Conservation (phyloP, 35 echinoderm and acorn worm species). For the Ophioderma brevispina region DNA sequence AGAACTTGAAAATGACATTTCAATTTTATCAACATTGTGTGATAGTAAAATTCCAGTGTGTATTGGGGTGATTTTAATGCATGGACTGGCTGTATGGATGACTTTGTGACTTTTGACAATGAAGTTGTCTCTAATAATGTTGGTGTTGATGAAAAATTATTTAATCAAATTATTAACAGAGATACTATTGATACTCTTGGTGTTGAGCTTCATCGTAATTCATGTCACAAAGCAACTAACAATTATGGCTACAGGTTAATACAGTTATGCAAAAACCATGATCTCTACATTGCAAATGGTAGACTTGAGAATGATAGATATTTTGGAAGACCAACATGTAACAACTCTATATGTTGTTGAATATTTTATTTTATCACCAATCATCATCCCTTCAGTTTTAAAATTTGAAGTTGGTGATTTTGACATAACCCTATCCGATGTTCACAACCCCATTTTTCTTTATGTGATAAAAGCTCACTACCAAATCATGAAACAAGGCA, state of each 20-base stretch:
- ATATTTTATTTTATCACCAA: too few species aligned
- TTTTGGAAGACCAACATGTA: too few species aligned
- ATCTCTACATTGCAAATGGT: neutral
- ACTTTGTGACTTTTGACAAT: neutral
- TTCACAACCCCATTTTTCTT: too few species aligned
- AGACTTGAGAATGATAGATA: neutral
- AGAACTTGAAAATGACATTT: neutral
- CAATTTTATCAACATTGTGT: neutral
- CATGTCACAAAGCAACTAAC: neutral
- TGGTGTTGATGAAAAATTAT: neutral
- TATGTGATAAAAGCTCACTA: too few species aligned
- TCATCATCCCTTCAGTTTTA: too few species aligned
- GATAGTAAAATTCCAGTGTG: neutral
- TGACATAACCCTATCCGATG: too few species aligned
- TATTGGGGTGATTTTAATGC: neutral
- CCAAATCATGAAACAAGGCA: too few species aligned
- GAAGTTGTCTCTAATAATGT: neutral
- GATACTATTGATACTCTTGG: neutral
- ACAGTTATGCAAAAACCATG: neutral
- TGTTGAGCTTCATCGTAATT: neutral
- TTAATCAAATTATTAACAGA: neutral
- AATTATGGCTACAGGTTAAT: neutral
- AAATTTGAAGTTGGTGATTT: too few species aligned
- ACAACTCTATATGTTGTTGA: too few species aligned
- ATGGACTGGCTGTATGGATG: neutral